Conservation (phyloP, 1,140 invertebrate genomes). For the Megalonaias nervosa region DNA sequence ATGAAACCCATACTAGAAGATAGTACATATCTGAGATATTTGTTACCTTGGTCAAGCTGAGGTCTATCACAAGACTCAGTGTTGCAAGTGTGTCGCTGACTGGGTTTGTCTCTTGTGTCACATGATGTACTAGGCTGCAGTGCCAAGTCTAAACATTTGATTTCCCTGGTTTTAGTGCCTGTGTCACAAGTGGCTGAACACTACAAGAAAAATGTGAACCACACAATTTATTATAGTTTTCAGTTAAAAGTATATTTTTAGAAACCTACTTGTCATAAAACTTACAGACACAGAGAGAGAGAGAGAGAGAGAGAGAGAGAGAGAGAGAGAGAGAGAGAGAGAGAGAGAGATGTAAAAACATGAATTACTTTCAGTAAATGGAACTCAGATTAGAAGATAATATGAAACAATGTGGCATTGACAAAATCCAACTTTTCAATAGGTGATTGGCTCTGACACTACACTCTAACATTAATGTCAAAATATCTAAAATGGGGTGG, state of each 20-base stretch:
- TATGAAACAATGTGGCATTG: background rate
- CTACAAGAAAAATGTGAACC: constrained; percentile 54
- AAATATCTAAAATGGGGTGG: too few relatives aligned
- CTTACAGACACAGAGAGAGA: background rate
- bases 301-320: constrained; percentile 27
- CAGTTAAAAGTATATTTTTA: background rate
- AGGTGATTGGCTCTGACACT: too few relatives aligned
- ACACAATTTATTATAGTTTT: background rate
- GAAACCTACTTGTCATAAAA: background rate
- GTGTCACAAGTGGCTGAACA: constrained; percentile 79
- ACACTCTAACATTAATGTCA: too few relatives aligned
- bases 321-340: too few relatives aligned
- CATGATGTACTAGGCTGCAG: constrained; percentile 40
- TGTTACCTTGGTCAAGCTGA: constrained; percentile 42
- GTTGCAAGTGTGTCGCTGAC: constrained; percentile 46
- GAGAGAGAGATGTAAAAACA: background rate
- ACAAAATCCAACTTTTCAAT: too few relatives aligned
- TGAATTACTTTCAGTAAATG: background rate
- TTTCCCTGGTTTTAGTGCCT: constrained; percentile 75
- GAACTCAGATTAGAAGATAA: constrained; percentile 31
- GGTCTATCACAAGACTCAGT: constrained; percentile 44
- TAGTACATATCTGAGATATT: background rate
- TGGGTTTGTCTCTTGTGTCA: constrained; percentile 32
- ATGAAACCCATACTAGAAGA: too few relatives aligned
- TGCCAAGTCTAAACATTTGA: constrained; percentile 75